Evolutionary conservation across 2,113 vertebrate genomes (phyloP).

Genomic region (Mixornis gularis): DNA sequence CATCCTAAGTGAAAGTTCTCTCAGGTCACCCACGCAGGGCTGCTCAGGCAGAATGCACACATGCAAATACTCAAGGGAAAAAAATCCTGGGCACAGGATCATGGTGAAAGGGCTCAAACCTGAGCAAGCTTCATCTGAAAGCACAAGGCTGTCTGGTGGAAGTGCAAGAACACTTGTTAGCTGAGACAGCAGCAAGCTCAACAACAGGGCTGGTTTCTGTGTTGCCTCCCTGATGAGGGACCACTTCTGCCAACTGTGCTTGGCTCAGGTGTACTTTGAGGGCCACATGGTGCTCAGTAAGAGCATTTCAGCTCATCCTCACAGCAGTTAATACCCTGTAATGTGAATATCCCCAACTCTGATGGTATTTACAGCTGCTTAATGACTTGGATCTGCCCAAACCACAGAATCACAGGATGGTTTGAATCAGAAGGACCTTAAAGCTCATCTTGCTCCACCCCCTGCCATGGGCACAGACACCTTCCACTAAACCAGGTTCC

Average conservation of each 20-base stretch:
- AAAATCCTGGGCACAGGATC: neutral
- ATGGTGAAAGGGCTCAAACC: neutral
- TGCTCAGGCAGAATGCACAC: neutral
- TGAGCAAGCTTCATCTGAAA: neutral
- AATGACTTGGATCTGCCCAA: neutral
- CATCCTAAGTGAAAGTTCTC: neutral
- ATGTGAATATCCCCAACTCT: neutral
- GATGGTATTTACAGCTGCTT: neutral
- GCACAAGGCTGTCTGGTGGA: neutral
- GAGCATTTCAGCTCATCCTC: neutral
- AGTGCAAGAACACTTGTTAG: neutral
- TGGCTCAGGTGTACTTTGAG: neutral
- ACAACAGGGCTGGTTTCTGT: neutral
- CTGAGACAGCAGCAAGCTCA: neutral
- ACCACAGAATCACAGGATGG: neutral
- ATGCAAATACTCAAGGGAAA: neutral
- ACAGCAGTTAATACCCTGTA: neutral
- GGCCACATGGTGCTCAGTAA: fast-evolving
- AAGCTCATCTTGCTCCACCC: neutral
- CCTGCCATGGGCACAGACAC: neutral
- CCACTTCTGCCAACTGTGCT: neutral
- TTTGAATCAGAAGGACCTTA: neutral
- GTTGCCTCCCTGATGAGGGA: neutral
- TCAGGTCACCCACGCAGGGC: neutral
- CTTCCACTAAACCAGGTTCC: neutral